A percentile compares a stretch with the other conserved stretches of the same genome.
Evolutionary conservation across 2,113 vertebrate species (phyloP).

Genomic region (Ascaphus truei): DNA sequence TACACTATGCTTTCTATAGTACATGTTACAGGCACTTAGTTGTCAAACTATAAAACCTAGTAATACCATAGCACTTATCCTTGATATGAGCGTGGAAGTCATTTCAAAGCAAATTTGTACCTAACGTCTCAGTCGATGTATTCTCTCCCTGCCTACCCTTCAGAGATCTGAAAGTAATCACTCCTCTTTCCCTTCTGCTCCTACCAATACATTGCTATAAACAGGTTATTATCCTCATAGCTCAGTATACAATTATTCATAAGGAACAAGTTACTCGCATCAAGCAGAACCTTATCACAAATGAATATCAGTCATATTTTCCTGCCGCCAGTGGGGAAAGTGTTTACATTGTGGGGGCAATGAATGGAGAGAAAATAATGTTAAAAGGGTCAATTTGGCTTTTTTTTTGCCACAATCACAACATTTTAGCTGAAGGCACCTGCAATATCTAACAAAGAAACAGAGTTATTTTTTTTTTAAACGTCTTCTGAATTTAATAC

Average conservation of each 20-base stretch:
- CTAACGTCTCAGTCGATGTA: too few relatives aligned
- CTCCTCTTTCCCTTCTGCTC: too few relatives aligned
- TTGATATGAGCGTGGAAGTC: not conserved
- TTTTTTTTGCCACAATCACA: not conserved
- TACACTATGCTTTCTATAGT: not conserved
- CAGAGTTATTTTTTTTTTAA: too few relatives aligned
- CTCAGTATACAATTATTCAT: not conserved
- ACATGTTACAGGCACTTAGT: not conserved
- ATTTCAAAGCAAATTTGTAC: too few relatives aligned
- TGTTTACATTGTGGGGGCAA: not conserved
- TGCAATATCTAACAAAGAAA: not conserved
- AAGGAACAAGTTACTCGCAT: not conserved
- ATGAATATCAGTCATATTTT: not conserved
- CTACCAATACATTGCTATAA: too few relatives aligned
- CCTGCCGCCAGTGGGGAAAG: not conserved
- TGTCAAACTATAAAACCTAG: not conserved
- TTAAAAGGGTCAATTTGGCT: not conserved
- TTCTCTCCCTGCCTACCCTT: too few relatives aligned
- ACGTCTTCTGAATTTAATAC: too few relatives aligned
- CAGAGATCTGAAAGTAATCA: too few relatives aligned
- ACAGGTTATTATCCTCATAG: too few relatives aligned
- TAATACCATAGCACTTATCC: not conserved
- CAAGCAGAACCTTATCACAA: not conserved
- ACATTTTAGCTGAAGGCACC: not conserved
- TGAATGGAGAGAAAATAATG: not conserved